Conservation (phyloP, 2,797 vertebrate species). For the Pipistrellus nathusii region DNA sequence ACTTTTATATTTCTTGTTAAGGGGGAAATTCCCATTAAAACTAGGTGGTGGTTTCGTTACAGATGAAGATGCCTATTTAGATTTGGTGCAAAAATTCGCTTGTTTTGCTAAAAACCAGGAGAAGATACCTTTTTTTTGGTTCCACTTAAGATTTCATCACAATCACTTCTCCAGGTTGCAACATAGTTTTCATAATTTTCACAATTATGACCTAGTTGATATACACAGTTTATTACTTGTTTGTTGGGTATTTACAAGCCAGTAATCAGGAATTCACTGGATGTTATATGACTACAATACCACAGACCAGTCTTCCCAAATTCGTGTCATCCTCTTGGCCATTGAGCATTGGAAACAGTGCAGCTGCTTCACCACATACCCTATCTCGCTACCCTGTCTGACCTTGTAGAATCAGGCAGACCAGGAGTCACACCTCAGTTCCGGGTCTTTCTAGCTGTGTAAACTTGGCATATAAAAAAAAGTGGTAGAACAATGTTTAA, state of each 20-base stretch:
- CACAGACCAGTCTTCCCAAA: background rate
- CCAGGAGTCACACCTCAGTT: background rate
- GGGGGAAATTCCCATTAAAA: background rate
- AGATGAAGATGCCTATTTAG: background rate
- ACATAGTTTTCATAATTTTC: background rate
- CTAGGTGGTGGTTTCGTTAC: background rate
- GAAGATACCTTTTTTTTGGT: background rate
- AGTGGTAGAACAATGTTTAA: background rate
- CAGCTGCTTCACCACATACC: too few relatives aligned
- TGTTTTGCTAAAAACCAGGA: background rate
- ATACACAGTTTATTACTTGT: background rate
- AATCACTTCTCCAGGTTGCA: background rate
- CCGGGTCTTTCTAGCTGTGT: background rate
- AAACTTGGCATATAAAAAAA: background rate
- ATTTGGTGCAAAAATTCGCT: constrained; percentile 15
- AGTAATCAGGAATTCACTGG: background rate
- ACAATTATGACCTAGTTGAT: background rate
- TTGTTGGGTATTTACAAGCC: background rate
- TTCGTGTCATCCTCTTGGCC: background rate
- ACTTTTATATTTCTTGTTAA: constrained; percentile 21
- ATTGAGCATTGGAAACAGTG: background rate
- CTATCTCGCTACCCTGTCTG: too few relatives aligned
- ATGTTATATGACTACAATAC: background rate
- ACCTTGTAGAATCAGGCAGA: background rate
- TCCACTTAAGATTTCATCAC: background rate